phyloP scores from a whole-genome alignment of 1,140 invertebrate species.

The Penaeus vannamei region DNA sequence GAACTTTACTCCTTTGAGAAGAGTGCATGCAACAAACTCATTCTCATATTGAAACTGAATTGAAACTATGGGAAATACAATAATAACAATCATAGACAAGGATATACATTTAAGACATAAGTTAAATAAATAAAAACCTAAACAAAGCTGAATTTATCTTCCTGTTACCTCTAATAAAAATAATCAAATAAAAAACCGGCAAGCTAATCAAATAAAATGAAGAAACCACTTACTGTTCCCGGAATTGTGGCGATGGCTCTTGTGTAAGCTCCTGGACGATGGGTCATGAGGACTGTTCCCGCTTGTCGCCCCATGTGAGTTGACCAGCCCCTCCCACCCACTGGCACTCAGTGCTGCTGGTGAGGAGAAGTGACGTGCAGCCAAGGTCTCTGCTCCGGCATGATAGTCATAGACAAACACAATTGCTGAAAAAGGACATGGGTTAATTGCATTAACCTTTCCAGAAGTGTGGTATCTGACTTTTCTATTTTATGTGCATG shows the following conservation, averaged over 20 bases:
- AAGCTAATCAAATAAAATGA: neutral
- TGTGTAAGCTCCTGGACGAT: slow-evolving; percentile 69
- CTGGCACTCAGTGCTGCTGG: slow-evolving; percentile 81
- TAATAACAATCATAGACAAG: no score
- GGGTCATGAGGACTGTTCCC: slow-evolving; percentile 70
- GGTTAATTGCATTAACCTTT: neutral
- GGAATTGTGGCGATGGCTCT: slow-evolving; percentile 50
- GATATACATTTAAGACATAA: no score
- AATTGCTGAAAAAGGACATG: slow-evolving; percentile 80
- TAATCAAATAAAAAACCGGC: neutral
- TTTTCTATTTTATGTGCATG: no score
- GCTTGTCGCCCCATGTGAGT: neutral
- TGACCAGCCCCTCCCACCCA: slow-evolving; percentile 68
- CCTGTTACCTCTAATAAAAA: no score
- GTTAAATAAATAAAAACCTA: no score
- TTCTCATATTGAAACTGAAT: no score
- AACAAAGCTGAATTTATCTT: no score
- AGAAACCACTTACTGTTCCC: slow-evolving; percentile 40
- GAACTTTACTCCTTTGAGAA: no score
- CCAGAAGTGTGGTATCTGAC: no score
- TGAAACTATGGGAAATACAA: no score
- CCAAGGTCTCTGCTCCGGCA: slow-evolving; percentile 89
- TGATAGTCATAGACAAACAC: slow-evolving; percentile 98
- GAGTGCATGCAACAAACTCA: no score
- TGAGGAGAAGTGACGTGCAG: slow-evolving; percentile 88